These are phyloP conservation scores for Neotoxoptera formosana DNA, from an alignment of 1,140 invertebrate genomes.

Conservation along the genomic window DNA sequence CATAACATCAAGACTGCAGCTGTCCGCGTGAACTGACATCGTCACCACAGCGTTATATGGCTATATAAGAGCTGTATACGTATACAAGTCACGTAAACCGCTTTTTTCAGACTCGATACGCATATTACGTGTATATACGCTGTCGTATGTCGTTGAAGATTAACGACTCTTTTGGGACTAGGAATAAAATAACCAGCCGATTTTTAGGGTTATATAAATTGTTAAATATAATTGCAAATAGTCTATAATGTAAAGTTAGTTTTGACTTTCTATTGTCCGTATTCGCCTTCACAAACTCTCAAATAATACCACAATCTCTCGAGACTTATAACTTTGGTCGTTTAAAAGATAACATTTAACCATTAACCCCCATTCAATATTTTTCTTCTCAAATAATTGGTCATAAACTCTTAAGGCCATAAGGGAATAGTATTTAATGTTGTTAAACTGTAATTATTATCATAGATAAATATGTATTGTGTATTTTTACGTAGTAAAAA, in stretches of 20 bases:
- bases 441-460: neutral
- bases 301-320: neutral
- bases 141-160: constrained; percentile 14
- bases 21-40: neutral
- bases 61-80: neutral
- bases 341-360: constrained; percentile 1
- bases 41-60: neutral
- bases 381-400: neutral
- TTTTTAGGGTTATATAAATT: neutral
- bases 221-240: neutral
- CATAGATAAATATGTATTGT: neutral
- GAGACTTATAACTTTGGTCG: neutral
- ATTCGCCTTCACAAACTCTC: neutral
- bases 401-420: neutral
- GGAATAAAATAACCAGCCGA: neutral
- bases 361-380: neutral
- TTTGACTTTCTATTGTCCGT: neutral
- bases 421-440: neutral
- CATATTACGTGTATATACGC: neutral
- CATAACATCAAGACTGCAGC: neutral
- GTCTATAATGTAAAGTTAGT: neutral
- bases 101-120: constrained; percentile 6
- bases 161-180: constrained; percentile 24
- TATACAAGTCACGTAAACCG: constrained; percentile 36
- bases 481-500: neutral